A percentile compares a stretch with the other conserved stretches of the same genome.
phyloP scores from a whole-genome alignment of 2,113 vertebrate genomes.

The Gnathonemus echidnorhynchus region DNA sequence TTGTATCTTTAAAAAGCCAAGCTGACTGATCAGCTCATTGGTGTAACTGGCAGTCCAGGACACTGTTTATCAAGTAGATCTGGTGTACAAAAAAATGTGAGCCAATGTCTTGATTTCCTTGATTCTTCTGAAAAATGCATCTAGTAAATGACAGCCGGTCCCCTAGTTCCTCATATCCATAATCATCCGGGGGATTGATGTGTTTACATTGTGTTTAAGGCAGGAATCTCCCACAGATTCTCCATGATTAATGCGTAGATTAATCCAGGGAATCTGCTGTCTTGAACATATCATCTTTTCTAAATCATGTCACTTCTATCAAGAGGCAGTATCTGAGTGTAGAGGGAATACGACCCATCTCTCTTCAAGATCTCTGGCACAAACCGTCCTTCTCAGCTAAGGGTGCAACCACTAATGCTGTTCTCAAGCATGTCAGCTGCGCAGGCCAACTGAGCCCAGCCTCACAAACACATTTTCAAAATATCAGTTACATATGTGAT shows the following conservation, averaged over 20 bases:
- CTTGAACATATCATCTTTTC: background rate
- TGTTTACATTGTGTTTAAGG: background rate
- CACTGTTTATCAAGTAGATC: background rate
- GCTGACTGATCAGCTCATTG: background rate
- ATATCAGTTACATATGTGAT: constrained; percentile 15
- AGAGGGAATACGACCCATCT: background rate
- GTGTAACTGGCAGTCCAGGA: background rate
- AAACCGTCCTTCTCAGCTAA: background rate
- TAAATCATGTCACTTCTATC: background rate
- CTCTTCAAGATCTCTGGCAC: background rate
- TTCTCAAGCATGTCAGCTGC: constrained; percentile 4
- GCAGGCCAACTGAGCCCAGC: constrained; percentile 14
- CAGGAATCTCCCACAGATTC: background rate
- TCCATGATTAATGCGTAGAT: background rate
- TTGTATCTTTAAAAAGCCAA: background rate
- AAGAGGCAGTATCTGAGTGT: background rate
- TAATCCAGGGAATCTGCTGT: constrained; percentile 1
- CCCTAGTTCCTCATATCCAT: background rate
- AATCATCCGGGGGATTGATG: background rate
- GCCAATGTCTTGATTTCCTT: background rate
- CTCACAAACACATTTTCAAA: constrained; percentile 22
- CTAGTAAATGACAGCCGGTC: background rate
- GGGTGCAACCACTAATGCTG: background rate
- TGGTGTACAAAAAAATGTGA: background rate
- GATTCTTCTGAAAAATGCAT: background rate